Conservation (phyloP, 2,113 vertebrate genomes). For the Lycaon pictus region DNA sequence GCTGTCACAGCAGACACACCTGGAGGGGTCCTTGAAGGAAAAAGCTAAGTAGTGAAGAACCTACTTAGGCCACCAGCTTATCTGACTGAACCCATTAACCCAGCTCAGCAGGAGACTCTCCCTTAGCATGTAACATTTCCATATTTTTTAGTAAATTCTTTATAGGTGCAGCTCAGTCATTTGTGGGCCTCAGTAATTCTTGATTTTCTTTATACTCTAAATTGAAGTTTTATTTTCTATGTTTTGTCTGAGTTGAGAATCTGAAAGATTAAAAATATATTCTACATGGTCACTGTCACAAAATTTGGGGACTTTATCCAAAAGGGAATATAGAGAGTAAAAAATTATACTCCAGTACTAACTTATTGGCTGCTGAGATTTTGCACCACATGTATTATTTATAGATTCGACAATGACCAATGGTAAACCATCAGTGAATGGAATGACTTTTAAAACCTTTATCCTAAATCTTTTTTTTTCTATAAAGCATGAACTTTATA, state of each 20-base stretch:
- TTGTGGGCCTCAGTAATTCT: background rate
- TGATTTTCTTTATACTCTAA: slow-evolving; percentile 16
- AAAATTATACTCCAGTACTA: background rate
- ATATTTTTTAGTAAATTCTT: slow-evolving; percentile 29
- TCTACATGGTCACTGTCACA: background rate
- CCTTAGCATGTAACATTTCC: background rate
- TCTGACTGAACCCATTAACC: slow-evolving; percentile 53
- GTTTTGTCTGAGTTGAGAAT: slow-evolving; percentile 25
- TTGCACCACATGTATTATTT: background rate
- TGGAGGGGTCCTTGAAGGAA: slow-evolving; percentile 75
- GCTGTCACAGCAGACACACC: slow-evolving; percentile 80
- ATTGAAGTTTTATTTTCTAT: slow-evolving; percentile 12
- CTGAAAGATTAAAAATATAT: background rate
- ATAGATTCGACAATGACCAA: background rate
- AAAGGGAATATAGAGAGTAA: background rate
- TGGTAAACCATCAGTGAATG: background rate
- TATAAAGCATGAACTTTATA: background rate
- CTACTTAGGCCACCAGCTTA: slow-evolving; percentile 35
- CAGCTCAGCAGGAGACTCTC: background rate
- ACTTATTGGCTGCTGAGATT: background rate
- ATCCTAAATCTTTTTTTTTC: background rate
- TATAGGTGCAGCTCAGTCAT: background rate
- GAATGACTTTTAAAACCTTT: slow-evolving; percentile 18
- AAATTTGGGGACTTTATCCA: background rate
- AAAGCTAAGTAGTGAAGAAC: slow-evolving; percentile 49